Base-by-base conservation (phyloP, 1,140 invertebrate genomes). In the Drosophila arizonae region DNA sequence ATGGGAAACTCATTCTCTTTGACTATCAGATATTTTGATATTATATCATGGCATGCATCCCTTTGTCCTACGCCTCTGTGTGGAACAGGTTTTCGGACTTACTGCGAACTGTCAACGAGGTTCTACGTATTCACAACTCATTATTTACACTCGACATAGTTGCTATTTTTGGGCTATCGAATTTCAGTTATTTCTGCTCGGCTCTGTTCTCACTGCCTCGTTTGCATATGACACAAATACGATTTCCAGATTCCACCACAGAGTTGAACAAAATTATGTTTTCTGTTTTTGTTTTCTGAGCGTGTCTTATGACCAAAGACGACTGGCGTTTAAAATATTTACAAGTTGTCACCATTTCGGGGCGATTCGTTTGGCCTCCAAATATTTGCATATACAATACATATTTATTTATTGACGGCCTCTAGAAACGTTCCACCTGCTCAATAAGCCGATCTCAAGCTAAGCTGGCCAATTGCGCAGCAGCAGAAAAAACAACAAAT, bases 141-240 rank as follows among this genome's bases (percentile, higher is more conserved):
- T 64, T 64, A 58, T 72, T 66, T 70, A 67, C 46, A 63, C 50
- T 65, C 43, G 55, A 55, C 56, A 64, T 68, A 58, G 57, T 68
- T 75, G 68, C 58, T 70, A 68, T 75, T 61, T 76, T 56, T 62
- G 45, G 71, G 54, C 66, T 85, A 85, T 85, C 77, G 70, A 68
- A 72, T 85, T 86, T 86, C 78, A 86, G 66, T 67, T 71, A 65
- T 69, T 39, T 21, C 36, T 65, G 33, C 41, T 24, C 21, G 1
- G 52, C 30, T 33, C 33, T 65, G 60, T 66, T 79, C 62, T 72
- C 63, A 43, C 15, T 36, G 50, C 45, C 74, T 85, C 78, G 75
- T 85, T 85, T 78, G 78, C 81, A 85, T 85, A 72, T 87, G 81
- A 81, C 81, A 87, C 71, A 86, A 64, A 76, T 76, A 64, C 70